Conservation (phyloP, 2,888 invertebrate species). For the Silvanus unidentatus region DNA sequence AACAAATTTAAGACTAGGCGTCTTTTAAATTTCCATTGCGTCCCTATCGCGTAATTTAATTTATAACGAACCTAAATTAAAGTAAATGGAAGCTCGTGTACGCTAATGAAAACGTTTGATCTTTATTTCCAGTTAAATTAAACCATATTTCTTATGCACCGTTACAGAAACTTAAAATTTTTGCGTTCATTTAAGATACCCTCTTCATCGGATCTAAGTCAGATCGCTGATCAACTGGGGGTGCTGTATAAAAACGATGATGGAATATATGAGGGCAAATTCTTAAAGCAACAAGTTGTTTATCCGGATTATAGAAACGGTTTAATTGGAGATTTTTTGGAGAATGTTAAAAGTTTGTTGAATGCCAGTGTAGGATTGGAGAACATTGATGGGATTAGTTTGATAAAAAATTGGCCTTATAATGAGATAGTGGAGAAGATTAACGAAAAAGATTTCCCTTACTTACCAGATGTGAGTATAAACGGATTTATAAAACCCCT, state of each 20-base stretch:
- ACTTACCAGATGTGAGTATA: slow-evolving; percentile 49
- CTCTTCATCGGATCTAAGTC: not conserved
- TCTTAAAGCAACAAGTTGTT: slow-evolving; percentile 31
- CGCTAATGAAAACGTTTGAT: no score
- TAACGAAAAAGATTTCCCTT: slow-evolving; percentile 43
- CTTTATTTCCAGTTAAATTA: no score
- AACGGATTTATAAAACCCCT: not conserved
- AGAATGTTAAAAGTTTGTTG: slow-evolving; percentile 13
- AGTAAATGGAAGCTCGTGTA: no score
- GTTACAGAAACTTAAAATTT: no score
- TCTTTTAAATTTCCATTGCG: no score
- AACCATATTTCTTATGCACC: no score
- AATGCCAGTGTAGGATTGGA: slow-evolving; percentile 10
- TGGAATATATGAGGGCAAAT: slow-evolving; percentile 29
- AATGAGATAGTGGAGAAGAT: slow-evolving; percentile 40
- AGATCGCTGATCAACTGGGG: slow-evolving; percentile 22
- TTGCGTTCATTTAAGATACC: not conserved
- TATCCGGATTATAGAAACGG: slow-evolving; percentile 38
- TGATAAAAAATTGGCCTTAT: slow-evolving; percentile 55
- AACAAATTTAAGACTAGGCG: no score
- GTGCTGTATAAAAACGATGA: slow-evolving; percentile 30
- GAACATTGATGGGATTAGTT: slow-evolving; percentile 45
- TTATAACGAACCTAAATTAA: no score
- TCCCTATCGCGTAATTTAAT: no score
- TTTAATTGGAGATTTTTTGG: slow-evolving; percentile 27